Conservation (phyloP, 2,888 invertebrate species). For the Parthenolecanium corni region DNA sequence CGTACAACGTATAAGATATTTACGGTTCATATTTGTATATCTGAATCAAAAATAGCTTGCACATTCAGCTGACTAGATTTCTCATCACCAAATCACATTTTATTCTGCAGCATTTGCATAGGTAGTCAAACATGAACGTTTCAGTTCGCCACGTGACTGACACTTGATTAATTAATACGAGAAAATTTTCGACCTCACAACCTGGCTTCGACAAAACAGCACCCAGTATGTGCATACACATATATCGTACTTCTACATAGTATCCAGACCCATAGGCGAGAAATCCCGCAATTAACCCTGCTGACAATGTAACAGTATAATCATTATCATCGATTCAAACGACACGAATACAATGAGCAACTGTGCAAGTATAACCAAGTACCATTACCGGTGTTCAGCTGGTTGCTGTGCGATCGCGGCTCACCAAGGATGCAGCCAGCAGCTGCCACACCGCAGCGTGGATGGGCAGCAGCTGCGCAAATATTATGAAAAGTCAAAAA, state of each 20-base stretch:
- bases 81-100: no score
- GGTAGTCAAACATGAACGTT: no score
- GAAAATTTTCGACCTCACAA: background rate
- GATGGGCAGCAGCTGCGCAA: constrained; percentile 16
- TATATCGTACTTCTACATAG: no score
- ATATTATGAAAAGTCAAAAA: constrained; percentile 22
- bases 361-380: constrained; percentile 2
- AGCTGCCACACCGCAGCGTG: background rate
- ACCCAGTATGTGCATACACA: background rate
- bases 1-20: no score
- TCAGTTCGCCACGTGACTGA: no score
- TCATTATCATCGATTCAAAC: constrained; percentile 18
- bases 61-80: no score
- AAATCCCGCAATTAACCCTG: constrained; percentile 15
- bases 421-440: background rate
- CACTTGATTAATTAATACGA: background rate
- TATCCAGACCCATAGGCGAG: background rate
- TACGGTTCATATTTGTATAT: no score
- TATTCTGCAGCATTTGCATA: no score
- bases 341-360: constrained; percentile 17
- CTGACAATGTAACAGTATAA: constrained; percentile 11
- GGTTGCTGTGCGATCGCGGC: background rate
- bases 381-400: constrained; percentile 14
- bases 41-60: no score
- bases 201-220: background rate